phyloP scores from a whole-genome alignment of 1,140 invertebrate species.

The Magallana angulata region DNA sequence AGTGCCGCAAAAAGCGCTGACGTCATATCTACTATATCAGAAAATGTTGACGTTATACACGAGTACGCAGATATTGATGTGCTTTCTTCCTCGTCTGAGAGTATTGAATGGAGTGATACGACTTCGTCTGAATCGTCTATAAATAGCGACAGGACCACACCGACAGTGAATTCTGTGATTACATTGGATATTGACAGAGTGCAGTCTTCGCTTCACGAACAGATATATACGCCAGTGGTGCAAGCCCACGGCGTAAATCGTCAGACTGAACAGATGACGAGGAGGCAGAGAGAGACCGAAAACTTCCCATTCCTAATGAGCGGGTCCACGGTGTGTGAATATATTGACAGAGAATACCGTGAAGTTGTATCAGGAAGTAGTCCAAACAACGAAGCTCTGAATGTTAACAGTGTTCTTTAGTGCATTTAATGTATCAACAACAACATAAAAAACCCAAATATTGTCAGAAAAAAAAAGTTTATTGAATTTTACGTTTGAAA shows the following conservation, averaged over 20 bases:
- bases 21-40: too few relatives aligned
- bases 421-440: not conserved
- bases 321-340: not conserved
- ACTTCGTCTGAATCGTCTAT: not conserved
- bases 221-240: not conserved
- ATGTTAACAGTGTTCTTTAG: not conserved
- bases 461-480: too few relatives aligned
- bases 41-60: too few relatives aligned
- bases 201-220: not conserved
- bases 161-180: not conserved
- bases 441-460: too few relatives aligned
- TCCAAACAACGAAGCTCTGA: not conserved
- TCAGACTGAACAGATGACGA: not conserved
- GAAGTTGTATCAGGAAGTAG: not conserved
- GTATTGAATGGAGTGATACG: not conserved
- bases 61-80: not conserved
- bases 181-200: not conserved
- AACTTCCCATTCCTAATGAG: conserved; percentile 12
- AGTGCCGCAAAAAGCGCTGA: not conserved
- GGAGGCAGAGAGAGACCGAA: not conserved
- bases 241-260: not conserved
- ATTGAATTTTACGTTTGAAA: too few relatives aligned
- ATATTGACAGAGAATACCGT: not conserved
- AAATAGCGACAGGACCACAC: not conserved
- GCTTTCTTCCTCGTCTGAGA: not conserved